Evolutionary conservation across 1,140 invertebrate species (phyloP).

Genomic region (Brachionus rubens): DNA sequence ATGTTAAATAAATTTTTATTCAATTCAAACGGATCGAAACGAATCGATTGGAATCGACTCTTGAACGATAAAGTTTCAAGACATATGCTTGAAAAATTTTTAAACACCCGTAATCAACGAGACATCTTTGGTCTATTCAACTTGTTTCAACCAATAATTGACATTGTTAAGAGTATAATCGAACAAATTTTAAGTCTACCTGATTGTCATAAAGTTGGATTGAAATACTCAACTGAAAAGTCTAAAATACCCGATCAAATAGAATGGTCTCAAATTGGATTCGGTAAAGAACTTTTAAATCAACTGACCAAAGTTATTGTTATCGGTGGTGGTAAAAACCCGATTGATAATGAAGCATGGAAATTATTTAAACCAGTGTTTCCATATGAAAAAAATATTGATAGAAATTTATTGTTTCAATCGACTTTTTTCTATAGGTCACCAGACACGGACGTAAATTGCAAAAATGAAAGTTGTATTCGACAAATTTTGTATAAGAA

Average conservation of each 20-base stretch:
- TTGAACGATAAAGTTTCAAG: too few relatives aligned
- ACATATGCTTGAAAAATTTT: too few relatives aligned
- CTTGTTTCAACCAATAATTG: background rate
- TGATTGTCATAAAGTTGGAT: background rate
- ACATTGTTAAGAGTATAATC: background rate
- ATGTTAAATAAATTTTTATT: too few relatives aligned
- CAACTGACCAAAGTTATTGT: background rate
- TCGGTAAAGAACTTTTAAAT: conserved; percentile 2
- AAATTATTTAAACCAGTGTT: background rate
- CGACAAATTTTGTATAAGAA: background rate
- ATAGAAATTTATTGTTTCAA: background rate
- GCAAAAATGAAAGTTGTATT: background rate
- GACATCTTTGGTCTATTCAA: background rate
- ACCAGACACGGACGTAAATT: background rate
- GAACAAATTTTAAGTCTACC: background rate
- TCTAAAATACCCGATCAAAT: background rate
- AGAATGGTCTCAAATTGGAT: background rate
- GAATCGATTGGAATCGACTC: too few relatives aligned
- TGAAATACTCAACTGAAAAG: conserved; percentile 5
- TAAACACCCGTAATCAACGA: too few relatives aligned
- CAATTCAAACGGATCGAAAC: too few relatives aligned
- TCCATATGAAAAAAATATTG: background rate
- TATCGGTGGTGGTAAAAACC: background rate
- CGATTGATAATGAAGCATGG: background rate
- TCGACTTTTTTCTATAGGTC: background rate